Percentiles rank a stretch among this genome's conserved stretches.
These are phyloP conservation scores for Pachliopta kotzebuea DNA, from an alignment of 2,888 invertebrate genomes.

Conservation along the genomic window DNA sequence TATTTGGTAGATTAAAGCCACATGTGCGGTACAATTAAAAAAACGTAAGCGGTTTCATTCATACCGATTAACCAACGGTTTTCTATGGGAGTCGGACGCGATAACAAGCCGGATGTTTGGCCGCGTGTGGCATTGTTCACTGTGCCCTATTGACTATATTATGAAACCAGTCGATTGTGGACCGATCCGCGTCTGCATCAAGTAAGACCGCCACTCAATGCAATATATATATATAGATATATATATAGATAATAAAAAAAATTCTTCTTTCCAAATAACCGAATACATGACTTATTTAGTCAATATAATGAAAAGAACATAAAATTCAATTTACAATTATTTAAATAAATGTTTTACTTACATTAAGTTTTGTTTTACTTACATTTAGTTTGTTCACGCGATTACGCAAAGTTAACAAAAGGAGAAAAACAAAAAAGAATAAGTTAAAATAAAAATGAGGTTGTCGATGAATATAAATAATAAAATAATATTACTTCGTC, in stretches of 20 bases:
- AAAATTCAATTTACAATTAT: no score
- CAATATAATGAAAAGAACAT: no score
- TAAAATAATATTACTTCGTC: not conserved
- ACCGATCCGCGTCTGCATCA: conserved; percentile 14
- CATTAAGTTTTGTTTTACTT: no score
- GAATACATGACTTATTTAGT: no score
- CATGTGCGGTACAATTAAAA: conserved; percentile 31
- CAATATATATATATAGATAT: no score
- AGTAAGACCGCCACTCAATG: not conserved
- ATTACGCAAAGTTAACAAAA: no score
- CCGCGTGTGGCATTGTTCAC: conserved; percentile 66
- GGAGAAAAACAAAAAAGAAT: no score
- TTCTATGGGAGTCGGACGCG: conserved; percentile 43
- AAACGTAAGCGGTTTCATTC: conserved; percentile 50
- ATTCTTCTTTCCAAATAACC: no score
- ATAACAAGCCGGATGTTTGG: conserved; percentile 73
- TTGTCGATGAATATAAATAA: not conserved
- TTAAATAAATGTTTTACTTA: no score
- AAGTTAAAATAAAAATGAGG: not conserved
- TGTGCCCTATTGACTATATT: conserved; percentile 38
- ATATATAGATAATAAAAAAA: not conserved
- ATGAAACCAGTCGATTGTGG: conserved; percentile 23
- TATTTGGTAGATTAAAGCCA: conserved; percentile 17
- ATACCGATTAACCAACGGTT: conserved; percentile 49
- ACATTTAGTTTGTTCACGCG: no score